Conservation (phyloP, 2,113 vertebrate species). For the Alouatta palliata region DNA sequence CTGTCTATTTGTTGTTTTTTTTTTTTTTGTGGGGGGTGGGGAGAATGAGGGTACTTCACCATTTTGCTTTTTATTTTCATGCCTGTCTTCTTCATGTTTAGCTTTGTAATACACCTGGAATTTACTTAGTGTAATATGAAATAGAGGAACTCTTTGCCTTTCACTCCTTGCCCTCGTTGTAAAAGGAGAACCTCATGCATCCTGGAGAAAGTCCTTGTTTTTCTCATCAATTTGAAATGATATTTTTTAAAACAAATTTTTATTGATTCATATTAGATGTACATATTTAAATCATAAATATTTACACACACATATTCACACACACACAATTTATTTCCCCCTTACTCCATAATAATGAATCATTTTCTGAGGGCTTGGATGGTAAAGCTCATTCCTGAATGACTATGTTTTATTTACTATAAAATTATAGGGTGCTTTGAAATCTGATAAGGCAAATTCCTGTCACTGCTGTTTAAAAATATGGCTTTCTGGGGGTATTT, state of each 20-base stretch:
- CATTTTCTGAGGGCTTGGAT: neutral
- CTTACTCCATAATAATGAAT: neutral
- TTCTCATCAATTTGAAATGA: neutral
- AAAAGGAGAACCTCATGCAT: neutral
- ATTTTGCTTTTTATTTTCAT: neutral
- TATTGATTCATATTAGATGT: no score
- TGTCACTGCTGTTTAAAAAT: neutral
- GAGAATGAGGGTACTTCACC: neutral
- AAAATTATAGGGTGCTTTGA: neutral
- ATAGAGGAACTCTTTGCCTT: neutral
- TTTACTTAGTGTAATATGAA: neutral
- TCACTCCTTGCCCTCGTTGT: neutral
- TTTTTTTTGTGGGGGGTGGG: no score
- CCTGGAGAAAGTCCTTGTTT: neutral
- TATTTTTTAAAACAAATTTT: no score
- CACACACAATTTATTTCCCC: neutral
- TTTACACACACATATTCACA: neutral
- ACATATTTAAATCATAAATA: neutral
- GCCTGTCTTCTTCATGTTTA: neutral
- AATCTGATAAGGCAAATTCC: neutral
- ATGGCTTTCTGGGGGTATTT: neutral
- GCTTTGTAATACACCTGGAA: neutral
- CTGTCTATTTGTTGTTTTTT: neutral
- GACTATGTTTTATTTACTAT: neutral
- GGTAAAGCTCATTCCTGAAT: neutral